These are phyloP conservation scores for Sphecodes monilicornis DNA, from an alignment of 2,888 invertebrate species.

Conservation along the genomic window DNA sequence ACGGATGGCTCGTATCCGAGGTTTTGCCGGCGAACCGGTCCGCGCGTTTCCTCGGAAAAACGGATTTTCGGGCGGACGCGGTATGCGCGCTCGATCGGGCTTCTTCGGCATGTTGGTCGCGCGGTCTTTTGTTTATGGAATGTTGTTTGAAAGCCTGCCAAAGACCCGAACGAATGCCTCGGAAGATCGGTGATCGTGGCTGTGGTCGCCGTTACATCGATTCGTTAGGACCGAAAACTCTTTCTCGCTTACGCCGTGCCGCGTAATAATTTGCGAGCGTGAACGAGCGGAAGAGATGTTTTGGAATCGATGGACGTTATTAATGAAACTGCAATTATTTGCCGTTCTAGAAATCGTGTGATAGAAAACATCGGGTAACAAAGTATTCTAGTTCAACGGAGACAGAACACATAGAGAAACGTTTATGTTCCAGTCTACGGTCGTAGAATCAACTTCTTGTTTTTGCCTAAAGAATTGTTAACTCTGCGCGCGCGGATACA, in stretches of 20 bases:
- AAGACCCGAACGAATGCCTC: constrained; percentile 35
- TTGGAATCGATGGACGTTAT: too few relatives aligned
- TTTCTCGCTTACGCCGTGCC: not conserved
- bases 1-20: not conserved
- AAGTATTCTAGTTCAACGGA: not conserved
- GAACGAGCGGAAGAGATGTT: not conserved
- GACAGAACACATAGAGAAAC: not conserved
- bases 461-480: not conserved
- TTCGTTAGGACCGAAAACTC: not conserved
- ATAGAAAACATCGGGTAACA: not conserved
- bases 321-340: not conserved
- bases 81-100: not conserved
- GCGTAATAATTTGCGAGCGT: not conserved
- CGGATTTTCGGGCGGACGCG: not conserved
- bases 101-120: constrained; percentile 28
- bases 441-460: not conserved
- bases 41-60: not conserved
- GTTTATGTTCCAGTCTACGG: not conserved
- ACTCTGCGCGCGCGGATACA: not conserved
- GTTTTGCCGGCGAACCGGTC: not conserved
- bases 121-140: constrained; percentile 46
- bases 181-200: constrained; percentile 27
- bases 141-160: constrained; percentile 52
- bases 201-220: constrained; percentile 29
- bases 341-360: not conserved